phyloP scores from a whole-genome alignment of 1,140 invertebrate species.

The Penaeus chinensis region DNA sequence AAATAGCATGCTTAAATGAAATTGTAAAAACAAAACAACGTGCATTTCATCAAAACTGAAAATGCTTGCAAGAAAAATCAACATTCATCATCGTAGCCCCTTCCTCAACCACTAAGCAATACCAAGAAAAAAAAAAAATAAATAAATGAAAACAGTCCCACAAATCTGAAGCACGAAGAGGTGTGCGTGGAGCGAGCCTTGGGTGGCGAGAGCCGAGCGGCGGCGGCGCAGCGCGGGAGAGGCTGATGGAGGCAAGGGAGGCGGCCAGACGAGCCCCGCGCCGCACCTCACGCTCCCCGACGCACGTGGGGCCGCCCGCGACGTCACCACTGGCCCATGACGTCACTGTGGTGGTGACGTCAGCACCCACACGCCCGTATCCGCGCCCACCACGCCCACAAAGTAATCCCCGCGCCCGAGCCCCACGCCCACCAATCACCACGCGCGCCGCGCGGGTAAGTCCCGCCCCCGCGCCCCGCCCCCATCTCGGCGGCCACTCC shows the following conservation, averaged over 20 bases:
- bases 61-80: too few relatives aligned
- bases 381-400: slow-evolving; percentile 57
- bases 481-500: slow-evolving; percentile 4
- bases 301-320: slow-evolving; percentile 52
- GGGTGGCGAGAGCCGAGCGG: too few relatives aligned
- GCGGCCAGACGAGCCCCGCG: slow-evolving; percentile 8
- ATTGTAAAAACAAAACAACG: too few relatives aligned
- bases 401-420: slow-evolving; percentile 29
- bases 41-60: too few relatives aligned
- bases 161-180: too few relatives aligned
- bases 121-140: too few relatives aligned
- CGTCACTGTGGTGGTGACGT: slow-evolving; percentile 48
- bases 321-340: slow-evolving; percentile 43
- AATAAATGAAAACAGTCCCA: too few relatives aligned
- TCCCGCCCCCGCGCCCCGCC: slow-evolving; percentile 52
- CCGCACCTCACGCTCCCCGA: slow-evolving; percentile 48
- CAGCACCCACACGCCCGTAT: slow-evolving; percentile 53
- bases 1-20: too few relatives aligned
- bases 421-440: slow-evolving; percentile 53
- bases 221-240: too few relatives aligned
- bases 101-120: too few relatives aligned
- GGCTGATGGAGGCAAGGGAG: slow-evolving; percentile 4
- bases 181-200: too few relatives aligned
- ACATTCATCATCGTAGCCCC: too few relatives aligned
- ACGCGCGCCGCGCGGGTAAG: slow-evolving; percentile 45